phyloP scores from a whole-genome alignment of 1,140 invertebrate species.

The Drosophila quadrilineata region DNA sequence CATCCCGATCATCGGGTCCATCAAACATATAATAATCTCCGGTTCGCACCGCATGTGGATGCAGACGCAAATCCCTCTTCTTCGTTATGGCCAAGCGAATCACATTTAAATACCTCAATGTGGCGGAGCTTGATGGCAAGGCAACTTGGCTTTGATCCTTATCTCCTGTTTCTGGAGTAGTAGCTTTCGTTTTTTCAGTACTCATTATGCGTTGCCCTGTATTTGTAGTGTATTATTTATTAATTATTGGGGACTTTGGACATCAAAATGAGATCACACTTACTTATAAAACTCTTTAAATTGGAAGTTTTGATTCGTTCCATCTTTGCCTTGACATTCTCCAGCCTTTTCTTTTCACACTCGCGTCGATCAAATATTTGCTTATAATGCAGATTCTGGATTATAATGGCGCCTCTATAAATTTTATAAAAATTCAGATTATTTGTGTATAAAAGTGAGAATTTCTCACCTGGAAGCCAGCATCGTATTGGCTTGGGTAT shows the following conservation, averaged over 20 bases:
- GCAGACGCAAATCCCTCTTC: slow-evolving; percentile 44
- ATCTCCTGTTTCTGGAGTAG: not conserved
- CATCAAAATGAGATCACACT: slow-evolving; percentile 11
- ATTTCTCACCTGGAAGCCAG: slow-evolving; percentile 90
- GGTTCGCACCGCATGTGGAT: slow-evolving; percentile 49
- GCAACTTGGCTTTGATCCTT: not conserved
- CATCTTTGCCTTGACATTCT: slow-evolving; percentile 98
- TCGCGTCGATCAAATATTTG: slow-evolving; percentile 93
- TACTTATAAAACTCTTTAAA: slow-evolving; percentile 32
- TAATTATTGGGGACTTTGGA: too few relatives aligned
- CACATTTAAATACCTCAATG: not conserved
- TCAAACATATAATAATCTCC: slow-evolving; percentile 69
- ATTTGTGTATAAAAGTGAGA: not conserved
- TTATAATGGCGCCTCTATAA: slow-evolving; percentile 93
- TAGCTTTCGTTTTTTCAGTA: too few relatives aligned
- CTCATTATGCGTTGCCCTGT: too few relatives aligned
- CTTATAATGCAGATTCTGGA: slow-evolving; percentile 93
- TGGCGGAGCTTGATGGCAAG: too few relatives aligned
- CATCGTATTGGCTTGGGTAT: slow-evolving; percentile 95
- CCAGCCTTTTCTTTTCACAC: slow-evolving; percentile 91
- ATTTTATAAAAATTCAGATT: not conserved
- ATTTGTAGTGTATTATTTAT: too few relatives aligned
- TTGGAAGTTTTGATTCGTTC: slow-evolving; percentile 92
- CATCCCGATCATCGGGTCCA: slow-evolving; percentile 42
- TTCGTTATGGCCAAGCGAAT: slow-evolving; percentile 22